Conservation (phyloP, 2,797 vertebrate genomes). For the Chiloscyllium punctatum region DNA sequence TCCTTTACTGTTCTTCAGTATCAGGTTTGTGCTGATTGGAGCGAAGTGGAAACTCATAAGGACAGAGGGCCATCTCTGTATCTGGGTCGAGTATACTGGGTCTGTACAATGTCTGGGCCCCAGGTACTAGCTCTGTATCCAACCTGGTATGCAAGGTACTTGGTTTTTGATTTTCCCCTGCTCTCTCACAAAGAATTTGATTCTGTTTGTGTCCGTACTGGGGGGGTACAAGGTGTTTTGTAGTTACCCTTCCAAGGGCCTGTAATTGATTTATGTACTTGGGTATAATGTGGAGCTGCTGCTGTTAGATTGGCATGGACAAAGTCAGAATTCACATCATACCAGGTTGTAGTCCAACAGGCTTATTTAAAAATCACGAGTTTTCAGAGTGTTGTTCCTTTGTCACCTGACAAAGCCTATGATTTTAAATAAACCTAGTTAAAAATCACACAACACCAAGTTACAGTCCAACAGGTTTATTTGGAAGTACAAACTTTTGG, state of each 20-base stretch:
- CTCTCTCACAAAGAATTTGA: not conserved
- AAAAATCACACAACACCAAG: too few relatives aligned
- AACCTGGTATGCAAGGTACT: not conserved
- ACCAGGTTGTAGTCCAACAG: too few relatives aligned
- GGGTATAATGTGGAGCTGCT: too few relatives aligned
- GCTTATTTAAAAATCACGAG: too few relatives aligned
- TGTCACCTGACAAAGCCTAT: too few relatives aligned
- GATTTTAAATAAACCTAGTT: too few relatives aligned
- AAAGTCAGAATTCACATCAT: too few relatives aligned
- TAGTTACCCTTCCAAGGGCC: not conserved
- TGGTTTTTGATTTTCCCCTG: not conserved
- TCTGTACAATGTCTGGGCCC: not conserved
- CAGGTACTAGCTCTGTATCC: not conserved
- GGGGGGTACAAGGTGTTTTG: not conserved
- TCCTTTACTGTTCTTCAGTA: not conserved
- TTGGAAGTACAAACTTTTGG: too few relatives aligned
- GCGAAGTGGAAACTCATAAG: not conserved
- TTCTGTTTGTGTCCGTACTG: not conserved
- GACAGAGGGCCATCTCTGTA: not conserved
- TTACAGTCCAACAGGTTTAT: too few relatives aligned
- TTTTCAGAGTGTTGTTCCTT: too few relatives aligned
- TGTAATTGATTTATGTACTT: not conserved
- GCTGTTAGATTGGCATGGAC: too few relatives aligned
- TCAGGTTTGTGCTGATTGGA: not conserved
- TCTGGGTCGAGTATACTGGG: not conserved